phyloP scores from a whole-genome alignment of 1,140 invertebrate species.

The Pseudomyrmex dendroicus region DNA sequence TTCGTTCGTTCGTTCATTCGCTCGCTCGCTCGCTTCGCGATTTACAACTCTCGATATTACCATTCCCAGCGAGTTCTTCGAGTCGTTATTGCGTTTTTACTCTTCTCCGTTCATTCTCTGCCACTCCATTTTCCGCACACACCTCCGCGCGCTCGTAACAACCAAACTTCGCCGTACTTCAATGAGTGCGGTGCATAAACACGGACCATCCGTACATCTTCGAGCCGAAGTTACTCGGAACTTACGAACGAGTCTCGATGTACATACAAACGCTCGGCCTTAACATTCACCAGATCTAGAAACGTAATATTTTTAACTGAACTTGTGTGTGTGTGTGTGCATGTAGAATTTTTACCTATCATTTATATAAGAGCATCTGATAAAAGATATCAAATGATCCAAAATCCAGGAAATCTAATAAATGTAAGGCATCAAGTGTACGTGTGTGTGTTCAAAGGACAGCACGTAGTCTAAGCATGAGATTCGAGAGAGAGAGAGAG shows the following conservation, averaged over 20 bases:
- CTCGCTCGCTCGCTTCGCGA: constrained; percentile 33
- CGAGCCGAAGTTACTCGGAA: constrained; percentile 18
- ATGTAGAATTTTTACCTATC: too few relatives aligned
- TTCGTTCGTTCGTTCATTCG: too few relatives aligned
- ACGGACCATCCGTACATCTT: constrained; percentile 30
- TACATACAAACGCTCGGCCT: background rate
- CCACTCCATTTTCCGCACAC: constrained; percentile 9
- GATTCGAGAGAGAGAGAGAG: too few relatives aligned
- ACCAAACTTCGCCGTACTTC: constrained; percentile 41
- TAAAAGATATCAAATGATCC: too few relatives aligned
- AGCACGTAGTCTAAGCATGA: too few relatives aligned
- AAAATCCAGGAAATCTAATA: too few relatives aligned
- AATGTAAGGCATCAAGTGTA: too few relatives aligned
- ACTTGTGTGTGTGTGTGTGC: too few relatives aligned
- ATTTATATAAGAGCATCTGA: too few relatives aligned
- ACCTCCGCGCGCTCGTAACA: background rate
- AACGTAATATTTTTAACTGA: too few relatives aligned
- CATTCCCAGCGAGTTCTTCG: constrained; percentile 43
- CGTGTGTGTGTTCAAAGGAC: too few relatives aligned
- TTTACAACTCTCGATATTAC: constrained; percentile 62
- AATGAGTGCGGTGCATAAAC: constrained; percentile 45
- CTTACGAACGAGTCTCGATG: constrained; percentile 19
- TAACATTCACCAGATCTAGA: too few relatives aligned
- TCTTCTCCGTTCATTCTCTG: background rate
- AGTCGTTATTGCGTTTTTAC: constrained; percentile 58